These are phyloP conservation scores for Habroteleia sp. DNA, from an alignment of 2,888 invertebrate genomes.

Conservation along the genomic window DNA sequence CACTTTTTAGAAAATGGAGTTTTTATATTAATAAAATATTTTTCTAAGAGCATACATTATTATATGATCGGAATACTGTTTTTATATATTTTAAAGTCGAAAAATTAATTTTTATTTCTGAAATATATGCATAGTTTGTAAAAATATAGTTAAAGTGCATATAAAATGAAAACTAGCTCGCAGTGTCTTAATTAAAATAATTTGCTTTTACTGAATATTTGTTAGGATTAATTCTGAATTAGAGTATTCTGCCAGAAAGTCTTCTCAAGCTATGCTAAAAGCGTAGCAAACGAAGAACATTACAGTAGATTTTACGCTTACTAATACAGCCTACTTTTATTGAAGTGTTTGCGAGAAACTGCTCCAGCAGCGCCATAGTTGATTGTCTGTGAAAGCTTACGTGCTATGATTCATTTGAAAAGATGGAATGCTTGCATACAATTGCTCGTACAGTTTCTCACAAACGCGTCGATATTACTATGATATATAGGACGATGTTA, in stretches of 20 bases:
- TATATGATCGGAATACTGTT: too few relatives aligned
- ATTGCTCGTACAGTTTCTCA: slow-evolving; percentile 8
- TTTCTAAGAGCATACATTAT: too few relatives aligned
- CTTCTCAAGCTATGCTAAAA: not conserved
- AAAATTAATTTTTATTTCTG: too few relatives aligned
- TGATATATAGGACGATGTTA: slow-evolving; percentile 1
- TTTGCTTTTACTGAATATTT: not conserved
- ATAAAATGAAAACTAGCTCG: too few relatives aligned
- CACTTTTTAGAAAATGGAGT: too few relatives aligned
- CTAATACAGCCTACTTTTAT: slow-evolving; percentile 20
- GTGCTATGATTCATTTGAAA: not conserved
- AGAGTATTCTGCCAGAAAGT: not conserved
- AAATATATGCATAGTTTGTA: too few relatives aligned
- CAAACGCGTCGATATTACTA: slow-evolving; percentile 7
- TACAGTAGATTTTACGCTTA: not conserved
- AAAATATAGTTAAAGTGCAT: too few relatives aligned
- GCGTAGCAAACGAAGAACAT: not conserved
- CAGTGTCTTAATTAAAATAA: too few relatives aligned
- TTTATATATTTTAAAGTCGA: too few relatives aligned
- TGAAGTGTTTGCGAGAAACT: slow-evolving; percentile 8
- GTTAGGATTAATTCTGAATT: not conserved
- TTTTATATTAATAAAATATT: too few relatives aligned
- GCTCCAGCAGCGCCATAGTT: slow-evolving; percentile 3
- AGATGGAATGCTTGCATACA: not conserved
- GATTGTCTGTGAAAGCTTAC: slow-evolving; percentile 12